A percentile compares a stretch with the other conserved stretches of the same genome.
Evolutionary conservation across 2,797 vertebrate genomes (phyloP).

Genomic region (Tokudaia tokunoshimensis): DNA sequence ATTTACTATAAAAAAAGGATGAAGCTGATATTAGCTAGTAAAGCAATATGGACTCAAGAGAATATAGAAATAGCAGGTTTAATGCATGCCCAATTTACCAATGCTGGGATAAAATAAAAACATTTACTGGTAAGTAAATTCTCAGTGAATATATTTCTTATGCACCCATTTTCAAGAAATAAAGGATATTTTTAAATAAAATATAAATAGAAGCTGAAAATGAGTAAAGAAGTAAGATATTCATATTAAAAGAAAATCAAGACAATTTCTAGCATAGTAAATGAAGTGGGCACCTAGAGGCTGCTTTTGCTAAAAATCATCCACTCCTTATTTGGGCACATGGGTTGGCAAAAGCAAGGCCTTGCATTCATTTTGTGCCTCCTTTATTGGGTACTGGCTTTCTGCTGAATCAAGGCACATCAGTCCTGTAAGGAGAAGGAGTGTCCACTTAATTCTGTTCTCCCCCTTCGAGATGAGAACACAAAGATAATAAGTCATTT

Average conservation of each 20-base stretch:
- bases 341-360: neutral
- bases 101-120: constrained; percentile 3
- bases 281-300: neutral
- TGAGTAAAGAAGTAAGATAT: neutral
- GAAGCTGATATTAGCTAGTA: neutral
- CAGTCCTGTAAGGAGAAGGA: neutral
- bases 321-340: neutral
- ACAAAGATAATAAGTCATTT: neutral
- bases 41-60: neutral
- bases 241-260: neutral
- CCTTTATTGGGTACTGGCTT: neutral
- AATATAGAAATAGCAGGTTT: neutral
- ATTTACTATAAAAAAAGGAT: neutral
- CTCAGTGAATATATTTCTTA: neutral
- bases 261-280: neutral
- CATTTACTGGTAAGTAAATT: neutral
- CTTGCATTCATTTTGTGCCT: neutral
- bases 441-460: neutral
- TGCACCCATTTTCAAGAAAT: neutral
- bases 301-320: neutral
- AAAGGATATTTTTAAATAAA: constrained; percentile 17
- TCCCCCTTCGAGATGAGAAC: neutral
- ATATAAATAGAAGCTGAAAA: neutral
- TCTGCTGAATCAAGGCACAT: neutral
- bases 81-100: neutral